phyloP scores from a whole-genome alignment of 2,888 invertebrate species.

The Colostygia pectinataria region DNA sequence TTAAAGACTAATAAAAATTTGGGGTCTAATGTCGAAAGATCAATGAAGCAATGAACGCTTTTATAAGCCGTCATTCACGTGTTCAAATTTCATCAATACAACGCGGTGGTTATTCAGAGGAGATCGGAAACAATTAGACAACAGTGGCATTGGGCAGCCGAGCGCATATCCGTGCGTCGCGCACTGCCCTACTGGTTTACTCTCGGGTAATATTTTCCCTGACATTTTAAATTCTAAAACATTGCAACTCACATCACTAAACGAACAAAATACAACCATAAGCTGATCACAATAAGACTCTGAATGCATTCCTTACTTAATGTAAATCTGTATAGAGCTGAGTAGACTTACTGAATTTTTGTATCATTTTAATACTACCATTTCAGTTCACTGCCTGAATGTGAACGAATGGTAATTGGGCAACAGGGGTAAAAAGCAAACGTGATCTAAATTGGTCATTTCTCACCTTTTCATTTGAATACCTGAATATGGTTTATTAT shows the following conservation, averaged over 20 bases:
- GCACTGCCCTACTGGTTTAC: conserved; percentile 67
- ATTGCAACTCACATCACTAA: conserved; percentile 22
- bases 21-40: conserved; percentile 31
- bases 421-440: conserved; percentile 33
- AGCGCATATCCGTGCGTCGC: conserved; percentile 74
- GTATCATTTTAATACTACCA: conserved; percentile 44
- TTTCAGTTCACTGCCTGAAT: conserved; percentile 44
- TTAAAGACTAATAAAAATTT: background rate
- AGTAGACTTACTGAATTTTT: conserved; percentile 37
- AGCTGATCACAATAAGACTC: background rate
- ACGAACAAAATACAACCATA: conserved; percentile 36
- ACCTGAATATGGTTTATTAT: conserved; percentile 2
- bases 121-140: conserved; percentile 82
- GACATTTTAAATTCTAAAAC: conserved; percentile 40
- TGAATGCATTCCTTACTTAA: conserved; percentile 6
- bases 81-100: conserved; percentile 75
- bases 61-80: conserved; percentile 64
- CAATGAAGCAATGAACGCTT: conserved; percentile 54
- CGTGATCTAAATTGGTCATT: conserved; percentile 23
- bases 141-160: conserved; percentile 77
- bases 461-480: conserved; percentile 14
- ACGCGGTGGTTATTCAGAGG: conserved; percentile 69
- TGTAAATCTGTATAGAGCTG: conserved; percentile 18
- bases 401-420: conserved; percentile 45
- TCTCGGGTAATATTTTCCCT: conserved; percentile 59